phyloP scores from a whole-genome alignment of 2,113 vertebrate species.

The Corythornis vintsioides region DNA sequence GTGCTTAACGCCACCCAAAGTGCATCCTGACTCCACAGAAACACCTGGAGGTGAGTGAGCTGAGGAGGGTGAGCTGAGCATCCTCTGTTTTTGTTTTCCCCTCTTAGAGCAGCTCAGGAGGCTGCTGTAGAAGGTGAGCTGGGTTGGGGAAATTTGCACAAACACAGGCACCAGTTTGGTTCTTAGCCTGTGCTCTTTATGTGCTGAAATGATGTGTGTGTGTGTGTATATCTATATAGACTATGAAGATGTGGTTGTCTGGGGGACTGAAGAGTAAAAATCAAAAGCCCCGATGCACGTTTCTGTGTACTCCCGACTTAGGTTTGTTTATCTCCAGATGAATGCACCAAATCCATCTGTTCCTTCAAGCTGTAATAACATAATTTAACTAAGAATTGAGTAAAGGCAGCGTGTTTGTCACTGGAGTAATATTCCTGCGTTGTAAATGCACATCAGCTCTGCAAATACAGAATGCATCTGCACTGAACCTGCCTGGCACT shows the following conservation, averaged over 20 bases:
- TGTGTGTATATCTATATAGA: not conserved
- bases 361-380: not conserved
- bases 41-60: not conserved
- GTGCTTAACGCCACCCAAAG: not conserved
- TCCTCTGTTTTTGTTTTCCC: too few relatives aligned
- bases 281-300: not conserved
- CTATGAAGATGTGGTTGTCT: not conserved
- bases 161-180: not conserved
- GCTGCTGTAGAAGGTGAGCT: not conserved
- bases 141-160: not conserved
- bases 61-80: not conserved
- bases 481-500: not conserved
- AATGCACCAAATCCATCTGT: not conserved
- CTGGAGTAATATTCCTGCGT: not conserved
- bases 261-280: not conserved
- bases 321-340: conserved; percentile 23
- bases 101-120: not conserved
- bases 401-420: not conserved
- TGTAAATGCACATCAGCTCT: not conserved
- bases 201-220: not conserved
- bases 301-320: not conserved
- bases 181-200: not conserved
- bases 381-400: not conserved
- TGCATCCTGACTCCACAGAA: not conserved
- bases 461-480: not conserved